phyloP scores from a whole-genome alignment of 2,888 invertebrate genomes.

The Bruchidius siliquastri region DNA sequence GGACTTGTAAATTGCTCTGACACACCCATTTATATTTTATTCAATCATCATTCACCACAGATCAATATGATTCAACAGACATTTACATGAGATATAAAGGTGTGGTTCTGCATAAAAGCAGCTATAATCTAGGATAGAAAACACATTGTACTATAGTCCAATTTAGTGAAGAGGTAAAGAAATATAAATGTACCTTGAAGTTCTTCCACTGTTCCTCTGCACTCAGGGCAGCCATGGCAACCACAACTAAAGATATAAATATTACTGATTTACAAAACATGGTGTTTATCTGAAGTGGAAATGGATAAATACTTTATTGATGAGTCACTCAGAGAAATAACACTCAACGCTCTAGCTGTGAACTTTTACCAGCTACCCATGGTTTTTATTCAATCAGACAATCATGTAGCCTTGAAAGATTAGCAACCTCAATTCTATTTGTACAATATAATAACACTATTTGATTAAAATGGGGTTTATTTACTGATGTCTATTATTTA shows the following conservation, averaged over 20 bases:
- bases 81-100: no score
- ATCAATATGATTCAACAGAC: no score
- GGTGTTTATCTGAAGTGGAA: background rate
- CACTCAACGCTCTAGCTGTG: background rate
- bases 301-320: background rate
- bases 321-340: background rate
- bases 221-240: slow-evolving; percentile 5
- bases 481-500: background rate
- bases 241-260: slow-evolving; percentile 1
- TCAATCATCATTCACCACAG: no score
- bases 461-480: no score
- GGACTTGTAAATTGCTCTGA: no score
- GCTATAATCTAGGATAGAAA: no score
- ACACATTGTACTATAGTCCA: no score
- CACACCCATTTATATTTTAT: no score
- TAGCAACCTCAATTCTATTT: no score
- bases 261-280: background rate
- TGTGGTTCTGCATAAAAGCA: no score
- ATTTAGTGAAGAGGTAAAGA: background rate
- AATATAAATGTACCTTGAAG: background rate
- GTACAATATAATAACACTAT: no score
- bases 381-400: background rate
- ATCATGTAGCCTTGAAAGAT: background rate
- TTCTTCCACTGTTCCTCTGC: slow-evolving; percentile 9
- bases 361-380: background rate